Percentiles rank a stretch among this genome's conserved stretches.
These are phyloP conservation scores for Spodoptera exigua DNA, from an alignment of 2,888 invertebrate genomes.

Conservation along the genomic window DNA sequence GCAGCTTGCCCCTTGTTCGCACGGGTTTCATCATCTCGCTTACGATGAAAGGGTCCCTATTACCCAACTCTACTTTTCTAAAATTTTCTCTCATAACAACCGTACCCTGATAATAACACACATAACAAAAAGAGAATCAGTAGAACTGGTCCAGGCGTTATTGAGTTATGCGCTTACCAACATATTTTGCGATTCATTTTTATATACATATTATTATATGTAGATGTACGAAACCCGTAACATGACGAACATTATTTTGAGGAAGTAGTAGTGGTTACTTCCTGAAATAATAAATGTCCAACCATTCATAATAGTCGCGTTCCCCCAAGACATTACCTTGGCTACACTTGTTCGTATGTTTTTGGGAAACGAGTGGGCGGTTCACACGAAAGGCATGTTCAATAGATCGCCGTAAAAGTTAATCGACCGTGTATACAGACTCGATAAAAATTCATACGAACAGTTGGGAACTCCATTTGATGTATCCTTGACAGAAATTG, in stretches of 20 bases:
- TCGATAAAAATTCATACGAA: slow-evolving; percentile 22
- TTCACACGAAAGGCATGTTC: slow-evolving; percentile 16
- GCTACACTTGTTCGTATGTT: slow-evolving; percentile 20
- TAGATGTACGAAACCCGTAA: neutral
- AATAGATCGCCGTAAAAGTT: slow-evolving; percentile 34
- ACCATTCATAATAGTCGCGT: slow-evolving; percentile 34
- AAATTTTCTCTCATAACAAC: no score
- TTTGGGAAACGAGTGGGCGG: slow-evolving; percentile 16
- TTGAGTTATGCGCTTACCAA: no score
- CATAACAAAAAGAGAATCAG: no score
- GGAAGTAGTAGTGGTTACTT: slow-evolving; percentile 22
- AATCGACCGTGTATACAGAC: slow-evolving; percentile 24
- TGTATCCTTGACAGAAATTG: slow-evolving; percentile 7
- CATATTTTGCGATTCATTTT: no score
- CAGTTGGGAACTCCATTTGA: slow-evolving; percentile 6
- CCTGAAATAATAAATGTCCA: slow-evolving; percentile 41
- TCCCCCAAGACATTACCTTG: slow-evolving; percentile 26
- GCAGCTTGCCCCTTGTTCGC: no score
- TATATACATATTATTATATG: no score
- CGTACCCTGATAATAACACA: no score
- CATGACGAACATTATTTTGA: slow-evolving; percentile 19
- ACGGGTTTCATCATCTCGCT: no score
- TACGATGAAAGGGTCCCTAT: no score
- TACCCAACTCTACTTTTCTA: no score
- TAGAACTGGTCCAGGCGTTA: no score